A percentile compares a stretch with the other conserved stretches of the same genome.
Conservation (phyloP, 2,888 invertebrate genomes). For the Pediacus dermestoides region DNA sequence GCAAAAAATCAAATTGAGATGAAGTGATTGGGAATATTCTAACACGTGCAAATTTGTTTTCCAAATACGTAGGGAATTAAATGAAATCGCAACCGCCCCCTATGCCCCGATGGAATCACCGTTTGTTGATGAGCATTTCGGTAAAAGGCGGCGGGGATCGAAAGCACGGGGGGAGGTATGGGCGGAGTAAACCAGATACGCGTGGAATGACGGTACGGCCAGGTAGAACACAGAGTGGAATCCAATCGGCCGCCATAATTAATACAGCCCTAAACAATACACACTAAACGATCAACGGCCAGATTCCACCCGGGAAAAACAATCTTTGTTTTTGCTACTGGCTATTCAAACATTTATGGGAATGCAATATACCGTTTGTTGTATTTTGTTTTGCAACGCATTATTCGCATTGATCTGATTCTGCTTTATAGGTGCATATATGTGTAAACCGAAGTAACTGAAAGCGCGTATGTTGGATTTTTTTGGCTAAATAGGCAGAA, state of each 20-base stretch:
- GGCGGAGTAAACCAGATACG: slow-evolving; percentile 37
- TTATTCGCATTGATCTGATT: slow-evolving; percentile 2
- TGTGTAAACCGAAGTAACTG: slow-evolving; percentile 2
- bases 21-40: no score
- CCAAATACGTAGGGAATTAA: no score
- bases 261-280: slow-evolving; percentile 46
- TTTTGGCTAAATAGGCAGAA: no score
- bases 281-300: slow-evolving; percentile 22
- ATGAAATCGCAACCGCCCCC: no score
- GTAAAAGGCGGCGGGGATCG: background rate
- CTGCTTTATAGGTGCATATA: background rate
- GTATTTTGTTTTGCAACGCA: background rate
- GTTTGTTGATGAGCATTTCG: no score
- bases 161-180: slow-evolving; percentile 23
- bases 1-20: no score
- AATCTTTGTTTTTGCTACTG: slow-evolving; percentile 26
- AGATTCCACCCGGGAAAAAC: slow-evolving; percentile 45
- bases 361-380: slow-evolving; percentile 16
- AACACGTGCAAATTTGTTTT: no score
- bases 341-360: slow-evolving; percentile 31
- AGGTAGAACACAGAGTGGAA: slow-evolving; percentile 46
- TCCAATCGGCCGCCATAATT: slow-evolving; percentile 48
- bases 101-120: no score
- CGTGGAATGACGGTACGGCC: slow-evolving; percentile 41
- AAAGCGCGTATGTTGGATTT: no score